These are phyloP conservation scores for Pegoplata infirma DNA, from an alignment of 2,888 invertebrate genomes.

Conservation along the genomic window DNA sequence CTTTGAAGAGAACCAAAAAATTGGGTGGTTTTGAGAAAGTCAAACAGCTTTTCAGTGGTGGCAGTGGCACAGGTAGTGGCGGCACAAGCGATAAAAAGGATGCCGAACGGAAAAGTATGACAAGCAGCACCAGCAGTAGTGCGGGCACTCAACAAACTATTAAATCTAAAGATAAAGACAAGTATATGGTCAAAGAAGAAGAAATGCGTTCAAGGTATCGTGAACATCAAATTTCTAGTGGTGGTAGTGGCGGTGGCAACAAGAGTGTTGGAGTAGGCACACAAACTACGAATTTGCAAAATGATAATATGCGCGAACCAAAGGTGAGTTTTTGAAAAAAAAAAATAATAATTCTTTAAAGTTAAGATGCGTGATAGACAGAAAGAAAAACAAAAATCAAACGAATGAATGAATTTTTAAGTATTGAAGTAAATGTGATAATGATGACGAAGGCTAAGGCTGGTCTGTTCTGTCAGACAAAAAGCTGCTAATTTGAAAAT, in stretches of 20 bases:
- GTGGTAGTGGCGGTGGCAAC: slow-evolving; percentile 4
- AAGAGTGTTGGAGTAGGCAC: slow-evolving; percentile 76
- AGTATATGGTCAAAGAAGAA: slow-evolving; percentile 80
- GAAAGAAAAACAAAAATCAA: not conserved
- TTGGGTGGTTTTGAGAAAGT: slow-evolving; percentile 86
- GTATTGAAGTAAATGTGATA: not conserved
- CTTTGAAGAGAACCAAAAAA: slow-evolving; percentile 80
- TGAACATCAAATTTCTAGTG: slow-evolving; percentile 78
- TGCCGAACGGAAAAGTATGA: slow-evolving; percentile 66
- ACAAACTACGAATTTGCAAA: slow-evolving; percentile 47
- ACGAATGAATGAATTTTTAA: not conserved
- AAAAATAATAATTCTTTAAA: not conserved
- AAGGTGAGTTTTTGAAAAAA: slow-evolving; percentile 71
- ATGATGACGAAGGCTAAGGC: slow-evolving; percentile 4
- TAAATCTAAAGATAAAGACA: slow-evolving; percentile 68
- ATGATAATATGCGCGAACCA: slow-evolving; percentile 74
- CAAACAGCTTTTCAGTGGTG: slow-evolving; percentile 86
- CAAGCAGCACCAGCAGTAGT: slow-evolving; percentile 76
- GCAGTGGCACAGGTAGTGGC: slow-evolving; percentile 77
- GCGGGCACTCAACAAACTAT: slow-evolving; percentile 67
- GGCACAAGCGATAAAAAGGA: slow-evolving; percentile 72
- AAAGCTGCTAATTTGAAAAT: slow-evolving; percentile 49
- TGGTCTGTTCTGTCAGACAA: slow-evolving; percentile 66
- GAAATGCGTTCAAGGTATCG: slow-evolving; percentile 81
- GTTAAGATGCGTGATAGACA: not conserved